phyloP scores from a whole-genome alignment of 2,888 invertebrate species.

The Andrena camellia region DNA sequence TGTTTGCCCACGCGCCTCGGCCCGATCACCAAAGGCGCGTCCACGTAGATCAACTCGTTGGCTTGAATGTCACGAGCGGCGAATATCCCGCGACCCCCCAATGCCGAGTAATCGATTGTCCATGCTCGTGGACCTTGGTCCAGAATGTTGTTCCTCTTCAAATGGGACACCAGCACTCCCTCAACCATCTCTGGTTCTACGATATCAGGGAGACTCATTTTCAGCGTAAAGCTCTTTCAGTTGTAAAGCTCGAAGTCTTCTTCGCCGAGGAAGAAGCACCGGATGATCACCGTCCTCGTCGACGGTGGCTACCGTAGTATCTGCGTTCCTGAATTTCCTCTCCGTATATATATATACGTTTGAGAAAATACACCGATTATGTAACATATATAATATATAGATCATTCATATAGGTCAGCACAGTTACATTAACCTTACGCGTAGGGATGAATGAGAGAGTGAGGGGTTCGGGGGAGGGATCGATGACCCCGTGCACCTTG shows the following conservation, averaged over 20 bases:
- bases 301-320: slow-evolving; percentile 1
- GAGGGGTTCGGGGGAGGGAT: neutral
- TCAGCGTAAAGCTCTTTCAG: too few species aligned
- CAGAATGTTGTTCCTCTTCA: slow-evolving; percentile 66
- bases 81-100: slow-evolving; percentile 91
- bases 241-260: neutral
- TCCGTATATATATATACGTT: slow-evolving; percentile 15
- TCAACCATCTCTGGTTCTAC: slow-evolving; percentile 67
- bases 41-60: slow-evolving; percentile 90
- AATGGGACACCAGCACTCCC: slow-evolving; percentile 68
- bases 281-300: neutral
- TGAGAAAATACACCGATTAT: slow-evolving; percentile 10
- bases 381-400: neutral
- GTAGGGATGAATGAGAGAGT: neutral
- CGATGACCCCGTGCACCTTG: neutral
- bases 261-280: neutral
- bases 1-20: slow-evolving; percentile 87
- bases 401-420: neutral
- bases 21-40: slow-evolving; percentile 90
- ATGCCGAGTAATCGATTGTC: slow-evolving; percentile 87
- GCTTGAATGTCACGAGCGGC: slow-evolving; percentile 88
- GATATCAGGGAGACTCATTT: slow-evolving; percentile 25
- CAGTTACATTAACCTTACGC: neutral
- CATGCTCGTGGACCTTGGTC: slow-evolving; percentile 82
- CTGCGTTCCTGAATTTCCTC: neutral